phyloP scores from a whole-genome alignment of 2,797 vertebrate genomes.

The Crocodylus rhombifer region DNA sequence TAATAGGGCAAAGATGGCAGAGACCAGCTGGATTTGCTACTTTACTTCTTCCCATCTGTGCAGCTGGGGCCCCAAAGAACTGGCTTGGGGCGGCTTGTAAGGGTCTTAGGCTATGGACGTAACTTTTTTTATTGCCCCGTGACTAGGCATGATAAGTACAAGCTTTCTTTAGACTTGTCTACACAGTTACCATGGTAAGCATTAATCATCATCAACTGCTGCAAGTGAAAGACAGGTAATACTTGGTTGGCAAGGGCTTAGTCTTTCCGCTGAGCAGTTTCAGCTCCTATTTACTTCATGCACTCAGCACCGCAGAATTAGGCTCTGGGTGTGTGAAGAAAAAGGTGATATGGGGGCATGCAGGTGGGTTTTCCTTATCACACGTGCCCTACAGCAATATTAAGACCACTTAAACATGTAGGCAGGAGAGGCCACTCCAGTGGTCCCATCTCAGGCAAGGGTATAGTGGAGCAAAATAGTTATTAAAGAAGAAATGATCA shows the following conservation, averaged over 20 bases:
- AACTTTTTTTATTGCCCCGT: not conserved
- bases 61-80: not conserved
- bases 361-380: not conserved
- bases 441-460: no score
- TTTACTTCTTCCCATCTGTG: not conserved
- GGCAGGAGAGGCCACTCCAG: not conserved
- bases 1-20: not conserved
- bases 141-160: not conserved
- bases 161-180: no score
- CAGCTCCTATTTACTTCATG: not conserved
- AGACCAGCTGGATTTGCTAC: not conserved
- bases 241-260: not conserved
- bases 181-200: no score
- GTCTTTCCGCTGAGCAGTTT: not conserved
- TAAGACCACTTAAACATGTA: not conserved
- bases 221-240: not conserved
- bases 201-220: not conserved
- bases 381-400: no score
- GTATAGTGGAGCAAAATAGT: not conserved
- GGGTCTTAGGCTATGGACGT: fast-evolving
- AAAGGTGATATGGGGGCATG: not conserved
- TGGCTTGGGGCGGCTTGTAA: not conserved
- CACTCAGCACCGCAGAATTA: not conserved
- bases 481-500: not conserved
- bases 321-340: not conserved